Evolutionary conservation across 1,140 invertebrate genomes (phyloP), one percentile per base, ranked within the genome.

Genomic region (Archegozetes longisetosus): DNA sequence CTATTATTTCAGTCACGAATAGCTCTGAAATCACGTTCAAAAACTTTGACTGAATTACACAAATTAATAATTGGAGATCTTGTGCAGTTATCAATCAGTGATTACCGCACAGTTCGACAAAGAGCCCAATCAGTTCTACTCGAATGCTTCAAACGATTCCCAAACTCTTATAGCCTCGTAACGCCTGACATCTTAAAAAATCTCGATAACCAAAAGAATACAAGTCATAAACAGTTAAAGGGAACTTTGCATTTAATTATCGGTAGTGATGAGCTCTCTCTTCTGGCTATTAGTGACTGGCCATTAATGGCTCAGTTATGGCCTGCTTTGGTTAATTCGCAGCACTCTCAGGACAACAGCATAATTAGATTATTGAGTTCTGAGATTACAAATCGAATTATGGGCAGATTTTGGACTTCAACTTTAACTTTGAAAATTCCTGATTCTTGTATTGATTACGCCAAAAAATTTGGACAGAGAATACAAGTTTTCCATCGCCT

Each of bases 291-390:
- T 66, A 79, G 81, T 59, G 80, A 88, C 70, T 94, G 88, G 87
- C 73, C 80, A 1, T 74, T 82, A 2, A 73, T 90, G 2, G 69
- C 71, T 23, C 70, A 76, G 24, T 67, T 89, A 9, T 91, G 88
- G 86, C 83, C 86, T 1, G 80, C 80, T 2, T 62, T 89, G 3
- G 74, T 86, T 0, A 68, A 78, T 63, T 80, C 84, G 1, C 78
- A 82, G 62, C 81, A 85, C 55, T 86, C 83, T 0, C 86, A 90
- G 66, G 87, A 89, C 69, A 78, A 80, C 1, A 86, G 84, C 9
- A 82, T 90, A 28, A 80, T 88, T 49, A 77, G 74, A 48, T 70
- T 92, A 32, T 79, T 90, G 55, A 84, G 87, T 22, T 68, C n/a
- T n/a, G n/a, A 72, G 24, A 72, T 80, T 26, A 71, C 73, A 40